Percentiles rank a stretch among this genome's conserved stretches.
phyloP scores from a whole-genome alignment of 2,797 vertebrate genomes.

The Harpagifer antarcticus region DNA sequence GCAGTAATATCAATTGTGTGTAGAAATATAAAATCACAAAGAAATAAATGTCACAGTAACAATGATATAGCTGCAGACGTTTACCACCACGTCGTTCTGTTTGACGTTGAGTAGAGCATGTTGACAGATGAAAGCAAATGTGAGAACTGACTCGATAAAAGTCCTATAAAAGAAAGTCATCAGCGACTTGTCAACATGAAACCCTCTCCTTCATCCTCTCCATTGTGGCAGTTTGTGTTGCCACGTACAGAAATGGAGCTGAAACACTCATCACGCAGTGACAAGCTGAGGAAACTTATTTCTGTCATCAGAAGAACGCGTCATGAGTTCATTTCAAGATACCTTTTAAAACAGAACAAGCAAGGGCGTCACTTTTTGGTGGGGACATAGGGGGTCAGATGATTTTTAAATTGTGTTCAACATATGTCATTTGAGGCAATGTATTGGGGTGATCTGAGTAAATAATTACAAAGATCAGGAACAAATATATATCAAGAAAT shows the following conservation, averaged over 20 bases:
- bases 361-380: too few relatives aligned
- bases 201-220: not conserved
- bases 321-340: slow-evolving; percentile 4
- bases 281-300: not conserved
- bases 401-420: too few relatives aligned
- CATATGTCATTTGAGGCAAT: too few relatives aligned
- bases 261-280: not conserved
- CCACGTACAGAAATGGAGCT: not conserved
- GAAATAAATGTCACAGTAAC: not conserved
- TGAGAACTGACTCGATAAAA: slow-evolving; percentile 9
- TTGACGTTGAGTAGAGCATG: not conserved
- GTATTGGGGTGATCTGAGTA: too few relatives aligned
- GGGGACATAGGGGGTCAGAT: too few relatives aligned
- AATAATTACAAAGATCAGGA: too few relatives aligned
- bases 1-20: not conserved
- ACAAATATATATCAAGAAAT: too few relatives aligned
- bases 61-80: not conserved
- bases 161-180: not conserved
- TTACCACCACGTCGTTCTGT: not conserved
- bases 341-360: not conserved
- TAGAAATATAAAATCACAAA: not conserved
- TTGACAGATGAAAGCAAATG: not conserved
- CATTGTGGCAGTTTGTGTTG: not conserved
- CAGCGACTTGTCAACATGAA: not conserved
- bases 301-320: not conserved